These are phyloP conservation scores for Branchellion lobata DNA, from an alignment of 2,888 invertebrate species.

Conservation along the genomic window DNA sequence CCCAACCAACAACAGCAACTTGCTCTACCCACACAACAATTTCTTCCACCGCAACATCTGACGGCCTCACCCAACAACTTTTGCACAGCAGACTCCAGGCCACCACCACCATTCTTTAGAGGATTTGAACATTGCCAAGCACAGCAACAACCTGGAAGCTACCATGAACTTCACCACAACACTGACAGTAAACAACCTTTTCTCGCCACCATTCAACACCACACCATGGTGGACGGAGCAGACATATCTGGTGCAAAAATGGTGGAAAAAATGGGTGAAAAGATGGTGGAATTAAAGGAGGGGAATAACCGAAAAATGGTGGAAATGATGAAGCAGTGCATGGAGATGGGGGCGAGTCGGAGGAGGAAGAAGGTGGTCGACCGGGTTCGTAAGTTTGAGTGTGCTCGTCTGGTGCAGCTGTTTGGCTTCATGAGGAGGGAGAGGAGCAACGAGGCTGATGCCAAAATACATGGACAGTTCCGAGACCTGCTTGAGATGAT, in stretches of 20 bases:
- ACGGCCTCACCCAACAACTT: not conserved
- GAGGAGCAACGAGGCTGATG: not conserved
- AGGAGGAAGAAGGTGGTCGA: not conserved
- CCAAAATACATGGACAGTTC: conserved; percentile 4
- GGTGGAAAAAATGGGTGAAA: not conserved
- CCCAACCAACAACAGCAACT: not conserved
- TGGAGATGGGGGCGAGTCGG: not conserved
- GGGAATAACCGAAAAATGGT: conserved; percentile 3
- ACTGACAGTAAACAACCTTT: not conserved
- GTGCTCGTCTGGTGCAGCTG: not conserved
- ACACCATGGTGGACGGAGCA: not conserved
- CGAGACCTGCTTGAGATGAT: conserved; percentile 1
- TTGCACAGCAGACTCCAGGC: too few species aligned
- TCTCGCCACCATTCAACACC: not conserved
- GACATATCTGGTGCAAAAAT: not conserved
- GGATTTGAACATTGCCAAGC: not conserved
- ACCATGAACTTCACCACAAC: too few species aligned
- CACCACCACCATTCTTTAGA: too few species aligned
- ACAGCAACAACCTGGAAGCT: too few species aligned
- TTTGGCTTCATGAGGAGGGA: conserved; percentile 10
- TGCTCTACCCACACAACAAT: too few species aligned
- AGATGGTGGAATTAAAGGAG: conserved; percentile 1
- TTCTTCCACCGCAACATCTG: too few species aligned
- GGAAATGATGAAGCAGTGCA: not conserved
- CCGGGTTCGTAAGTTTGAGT: not conserved